A percentile compares a stretch with the other conserved stretches of the same genome.
These are phyloP conservation scores for Aspidoscelis tigris DNA, from an alignment of 2,113 vertebrate genomes.

Conservation along the genomic window DNA sequence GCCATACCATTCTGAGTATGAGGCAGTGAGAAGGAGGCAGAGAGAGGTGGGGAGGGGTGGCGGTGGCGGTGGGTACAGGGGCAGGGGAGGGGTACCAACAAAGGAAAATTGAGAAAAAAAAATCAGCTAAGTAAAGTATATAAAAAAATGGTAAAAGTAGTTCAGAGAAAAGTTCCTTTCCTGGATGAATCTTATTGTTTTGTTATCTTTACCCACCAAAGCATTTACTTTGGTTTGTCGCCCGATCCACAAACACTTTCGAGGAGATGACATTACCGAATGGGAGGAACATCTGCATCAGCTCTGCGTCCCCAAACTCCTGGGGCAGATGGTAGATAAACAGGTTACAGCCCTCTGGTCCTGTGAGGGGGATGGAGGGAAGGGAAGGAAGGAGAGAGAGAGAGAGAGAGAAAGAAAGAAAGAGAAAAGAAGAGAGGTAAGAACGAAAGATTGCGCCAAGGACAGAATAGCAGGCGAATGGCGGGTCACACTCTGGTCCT, in stretches of 20 bases:
- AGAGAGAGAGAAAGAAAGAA: not conserved
- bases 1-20: conserved; percentile 56
- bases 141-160: conserved; percentile 68
- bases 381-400: conserved; percentile 44
- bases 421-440: not conserved
- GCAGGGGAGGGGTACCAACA: conserved; percentile 57
- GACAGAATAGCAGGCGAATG: not conserved
- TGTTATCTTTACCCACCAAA: conserved; percentile 99
- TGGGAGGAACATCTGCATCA: conserved; percentile 99
- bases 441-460: not conserved
- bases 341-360: conserved; percentile 99
- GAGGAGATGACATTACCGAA: conserved; percentile 99
- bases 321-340: conserved; percentile 99
- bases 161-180: conserved; percentile 82
- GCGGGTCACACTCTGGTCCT: not conserved
- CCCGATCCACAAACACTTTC: conserved; percentile 99
- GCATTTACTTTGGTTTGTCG: conserved; percentile 99
- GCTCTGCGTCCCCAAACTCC: conserved; percentile 99
- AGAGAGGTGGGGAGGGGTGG: conserved; percentile 14
- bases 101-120: conserved; percentile 64
- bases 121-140: conserved; percentile 68
- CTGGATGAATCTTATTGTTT: conserved; percentile 93
- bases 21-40: conserved; percentile 58
- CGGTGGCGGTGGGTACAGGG: not conserved
- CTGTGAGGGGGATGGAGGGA: conserved; percentile 74